Conservation (phyloP, 2,113 vertebrate species). For the Forbesichthys agassizii region DNA sequence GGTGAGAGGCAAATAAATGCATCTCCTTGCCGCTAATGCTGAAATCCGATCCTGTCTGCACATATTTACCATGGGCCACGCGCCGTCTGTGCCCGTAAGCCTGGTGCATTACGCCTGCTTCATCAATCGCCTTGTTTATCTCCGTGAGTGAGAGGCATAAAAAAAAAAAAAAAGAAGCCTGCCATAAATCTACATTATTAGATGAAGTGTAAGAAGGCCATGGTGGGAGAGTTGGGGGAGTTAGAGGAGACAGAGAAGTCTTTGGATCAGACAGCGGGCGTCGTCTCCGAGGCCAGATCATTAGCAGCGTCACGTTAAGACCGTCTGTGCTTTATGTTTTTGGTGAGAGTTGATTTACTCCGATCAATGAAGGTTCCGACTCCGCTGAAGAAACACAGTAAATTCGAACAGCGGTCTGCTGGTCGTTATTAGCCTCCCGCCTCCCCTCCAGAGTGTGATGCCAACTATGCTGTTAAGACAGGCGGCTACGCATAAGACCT, state of each 20-base stretch:
- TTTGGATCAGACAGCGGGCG: slow-evolving; percentile 49
- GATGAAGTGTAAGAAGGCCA: slow-evolving; percentile 63
- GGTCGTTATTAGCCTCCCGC: slow-evolving; percentile 62
- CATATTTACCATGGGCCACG: slow-evolving; percentile 72
- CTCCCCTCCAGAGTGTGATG: slow-evolving; percentile 38
- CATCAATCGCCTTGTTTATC: slow-evolving; percentile 77
- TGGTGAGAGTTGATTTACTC: slow-evolving; percentile 61
- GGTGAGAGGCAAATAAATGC: slow-evolving; percentile 73
- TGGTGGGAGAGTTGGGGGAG: slow-evolving; percentile 20
- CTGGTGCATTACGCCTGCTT: slow-evolving; percentile 70
- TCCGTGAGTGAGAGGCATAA: slow-evolving; percentile 46
- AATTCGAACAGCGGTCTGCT: slow-evolving; percentile 57
- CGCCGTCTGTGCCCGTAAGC: slow-evolving; percentile 72
- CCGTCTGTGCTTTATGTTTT: slow-evolving; percentile 60
- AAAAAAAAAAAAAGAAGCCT: slow-evolving; percentile 32
- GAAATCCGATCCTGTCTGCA: slow-evolving; percentile 75
- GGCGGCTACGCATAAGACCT: slow-evolving; percentile 62
- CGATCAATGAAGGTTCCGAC: slow-evolving; percentile 62
- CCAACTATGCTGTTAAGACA: slow-evolving; percentile 69
- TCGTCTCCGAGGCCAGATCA: slow-evolving; percentile 53
- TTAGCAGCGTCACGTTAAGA: slow-evolving; percentile 56
- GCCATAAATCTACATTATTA: slow-evolving; percentile 74
- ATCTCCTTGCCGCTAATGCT: slow-evolving; percentile 68
- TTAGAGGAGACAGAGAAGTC: slow-evolving; percentile 44
- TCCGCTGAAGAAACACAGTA: slow-evolving; percentile 56